phyloP scores from a whole-genome alignment of 2,888 invertebrate species.

The Plusia festucae region DNA sequence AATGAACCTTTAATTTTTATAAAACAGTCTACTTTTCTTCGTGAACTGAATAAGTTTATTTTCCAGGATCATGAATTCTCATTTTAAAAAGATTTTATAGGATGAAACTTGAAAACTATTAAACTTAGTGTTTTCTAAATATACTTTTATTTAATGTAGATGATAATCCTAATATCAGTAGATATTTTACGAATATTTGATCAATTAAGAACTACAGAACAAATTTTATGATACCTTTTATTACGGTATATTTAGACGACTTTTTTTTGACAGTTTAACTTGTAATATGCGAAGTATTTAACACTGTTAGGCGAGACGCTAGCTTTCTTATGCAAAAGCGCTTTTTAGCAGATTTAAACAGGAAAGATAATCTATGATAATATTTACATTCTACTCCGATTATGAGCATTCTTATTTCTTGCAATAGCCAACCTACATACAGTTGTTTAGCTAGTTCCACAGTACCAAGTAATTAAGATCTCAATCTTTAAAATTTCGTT shows the following conservation, averaged over 20 bases:
- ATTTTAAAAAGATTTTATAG: not conserved
- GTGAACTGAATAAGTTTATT: slow-evolving; percentile 5
- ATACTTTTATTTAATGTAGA: too few species aligned
- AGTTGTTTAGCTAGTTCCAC: slow-evolving; percentile 51
- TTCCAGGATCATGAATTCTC: slow-evolving; percentile 12
- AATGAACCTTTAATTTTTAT: slow-evolving; percentile 14
- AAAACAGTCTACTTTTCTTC: slow-evolving; percentile 17
- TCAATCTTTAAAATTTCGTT: slow-evolving; percentile 61
- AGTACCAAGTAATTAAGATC: slow-evolving; percentile 63
- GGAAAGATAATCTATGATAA: not conserved
- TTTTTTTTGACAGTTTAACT: too few species aligned
- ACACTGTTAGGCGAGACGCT: too few species aligned
- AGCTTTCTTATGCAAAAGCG: too few species aligned
- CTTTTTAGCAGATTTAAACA: not conserved
- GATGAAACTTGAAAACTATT: too few species aligned
- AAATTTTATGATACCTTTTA: too few species aligned
- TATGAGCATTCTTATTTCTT: slow-evolving; percentile 49
- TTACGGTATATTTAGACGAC: too few species aligned
- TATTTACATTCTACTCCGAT: not conserved
- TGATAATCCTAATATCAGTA: too few species aligned
- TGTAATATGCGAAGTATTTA: too few species aligned
- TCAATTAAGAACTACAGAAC: too few species aligned
- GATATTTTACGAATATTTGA: too few species aligned
- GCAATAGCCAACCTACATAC: slow-evolving; percentile 61
- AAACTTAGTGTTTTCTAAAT: too few species aligned